Percentiles rank a stretch among this genome's conserved stretches.
Conservation (phyloP, 2,113 vertebrate genomes). For the Gallinago media region DNA sequence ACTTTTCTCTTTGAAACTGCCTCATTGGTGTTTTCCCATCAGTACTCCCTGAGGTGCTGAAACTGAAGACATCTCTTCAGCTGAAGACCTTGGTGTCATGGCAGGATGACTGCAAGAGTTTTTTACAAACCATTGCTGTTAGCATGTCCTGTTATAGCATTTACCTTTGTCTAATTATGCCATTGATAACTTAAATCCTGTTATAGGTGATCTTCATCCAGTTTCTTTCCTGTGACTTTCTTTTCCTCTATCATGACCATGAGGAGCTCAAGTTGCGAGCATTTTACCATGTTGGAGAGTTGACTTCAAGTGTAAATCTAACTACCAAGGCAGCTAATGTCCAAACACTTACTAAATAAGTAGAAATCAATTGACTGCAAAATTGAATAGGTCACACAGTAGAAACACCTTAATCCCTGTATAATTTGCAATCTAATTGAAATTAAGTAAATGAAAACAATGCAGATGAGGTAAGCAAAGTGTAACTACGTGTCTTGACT, state of each 20-base stretch:
- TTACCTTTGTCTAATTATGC: not conserved
- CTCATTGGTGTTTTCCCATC: not conserved
- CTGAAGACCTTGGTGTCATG: not conserved
- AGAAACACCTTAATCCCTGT: conserved; percentile 62
- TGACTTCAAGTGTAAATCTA: not conserved
- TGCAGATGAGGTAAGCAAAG: conserved; percentile 55
- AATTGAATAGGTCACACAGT: conserved; percentile 57
- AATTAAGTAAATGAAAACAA: conserved; percentile 70
- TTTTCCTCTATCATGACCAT: not conserved
- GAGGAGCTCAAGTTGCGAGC: not conserved
- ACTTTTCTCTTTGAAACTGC: not conserved
- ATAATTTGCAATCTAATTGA: conserved; percentile 66
- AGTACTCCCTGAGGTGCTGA: not conserved
- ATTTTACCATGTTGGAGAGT: not conserved
- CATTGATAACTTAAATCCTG: not conserved
- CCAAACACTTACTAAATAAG: conserved; percentile 51
- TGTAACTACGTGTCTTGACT: conserved; percentile 8
- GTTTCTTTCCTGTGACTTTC: not conserved
- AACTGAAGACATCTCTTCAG: not conserved
- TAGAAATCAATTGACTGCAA: conserved; percentile 68
- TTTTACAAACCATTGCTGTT: not conserved
- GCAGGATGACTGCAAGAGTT: not conserved
- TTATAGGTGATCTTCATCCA: not conserved
- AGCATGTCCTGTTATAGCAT: not conserved
- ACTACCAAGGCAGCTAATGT: conserved; percentile 6